phyloP scores from a whole-genome alignment of 2,888 invertebrate genomes.

The Hofmannophila pseudospretella region DNA sequence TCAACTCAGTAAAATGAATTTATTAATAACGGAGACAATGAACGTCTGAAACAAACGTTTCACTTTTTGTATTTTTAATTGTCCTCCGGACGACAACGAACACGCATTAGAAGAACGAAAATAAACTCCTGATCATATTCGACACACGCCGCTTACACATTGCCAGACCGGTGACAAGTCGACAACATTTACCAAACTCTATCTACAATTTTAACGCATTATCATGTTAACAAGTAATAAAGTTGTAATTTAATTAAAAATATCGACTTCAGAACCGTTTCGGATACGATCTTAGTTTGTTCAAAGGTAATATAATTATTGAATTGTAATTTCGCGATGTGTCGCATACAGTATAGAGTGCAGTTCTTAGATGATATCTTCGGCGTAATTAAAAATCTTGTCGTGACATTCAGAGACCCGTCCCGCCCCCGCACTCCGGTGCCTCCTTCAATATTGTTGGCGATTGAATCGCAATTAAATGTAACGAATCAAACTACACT shows the following conservation, averaged over 20 bases:
- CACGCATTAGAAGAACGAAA: constrained; percentile 75
- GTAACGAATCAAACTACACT: constrained; percentile 73
- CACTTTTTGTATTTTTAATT: constrained; percentile 78
- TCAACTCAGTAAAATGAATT: constrained; percentile 77
- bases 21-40: constrained; percentile 78
- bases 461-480: constrained; percentile 77
- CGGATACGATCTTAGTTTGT: too few relatives aligned
- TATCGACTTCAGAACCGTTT: constrained; percentile 29
- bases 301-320: constrained; percentile 36
- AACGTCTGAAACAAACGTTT: constrained; percentile 76
- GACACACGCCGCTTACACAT: constrained; percentile 31
- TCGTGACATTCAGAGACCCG: constrained; percentile 75
- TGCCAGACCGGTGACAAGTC: neutral
- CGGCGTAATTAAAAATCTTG: constrained; percentile 77
- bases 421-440: constrained; percentile 70
- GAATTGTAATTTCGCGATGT: constrained; percentile 70
- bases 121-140: constrained; percentile 74
- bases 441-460: constrained; percentile 72
- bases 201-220: constrained; percentile 10
- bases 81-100: constrained; percentile 72
- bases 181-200: neutral
- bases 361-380: constrained; percentile 72
- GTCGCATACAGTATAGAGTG: constrained; percentile 58
- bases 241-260: constrained; percentile 50
- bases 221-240: constrained; percentile 45